Conservation (phyloP, 2,113 vertebrate genomes). For the Chinchilla lanigera region DNA sequence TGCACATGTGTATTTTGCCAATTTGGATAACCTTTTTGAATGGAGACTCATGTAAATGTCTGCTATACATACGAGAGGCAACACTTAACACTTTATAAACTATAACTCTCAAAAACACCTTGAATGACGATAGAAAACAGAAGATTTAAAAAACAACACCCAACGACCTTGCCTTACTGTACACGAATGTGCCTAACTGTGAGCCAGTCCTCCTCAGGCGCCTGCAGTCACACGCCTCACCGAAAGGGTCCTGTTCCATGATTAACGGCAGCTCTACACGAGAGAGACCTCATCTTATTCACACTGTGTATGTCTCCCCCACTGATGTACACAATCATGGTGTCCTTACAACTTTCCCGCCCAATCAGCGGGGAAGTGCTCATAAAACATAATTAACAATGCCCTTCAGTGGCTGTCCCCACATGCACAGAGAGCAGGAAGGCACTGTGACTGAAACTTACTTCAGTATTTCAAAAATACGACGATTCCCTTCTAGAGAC, state of each 20-base stretch:
- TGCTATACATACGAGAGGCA: background rate
- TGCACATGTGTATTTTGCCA: background rate
- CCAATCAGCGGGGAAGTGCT: slow-evolving; percentile 63
- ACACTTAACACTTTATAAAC: background rate
- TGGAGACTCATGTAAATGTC: background rate
- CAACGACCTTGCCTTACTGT: background rate
- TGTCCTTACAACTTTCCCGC: slow-evolving; percentile 37
- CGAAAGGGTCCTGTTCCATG: slow-evolving; percentile 79
- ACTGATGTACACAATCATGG: slow-evolving; percentile 13
- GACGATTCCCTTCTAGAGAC: slow-evolving; percentile 6
- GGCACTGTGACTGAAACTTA: slow-evolving; percentile 64
- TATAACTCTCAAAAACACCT: background rate
- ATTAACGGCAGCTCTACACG: slow-evolving; percentile 71
- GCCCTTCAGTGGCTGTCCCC: slow-evolving; percentile 43
- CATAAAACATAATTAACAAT: slow-evolving; percentile 67
- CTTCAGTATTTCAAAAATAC: slow-evolving; percentile 67
- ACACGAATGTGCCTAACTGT: background rate
- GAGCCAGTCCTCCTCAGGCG: background rate
- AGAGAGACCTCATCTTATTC: slow-evolving; percentile 4
- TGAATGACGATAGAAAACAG: background rate
- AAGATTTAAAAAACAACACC: background rate
- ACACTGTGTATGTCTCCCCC: background rate
- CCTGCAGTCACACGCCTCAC: background rate
- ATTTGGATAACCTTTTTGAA: background rate
- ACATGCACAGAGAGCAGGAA: slow-evolving; percentile 43